phyloP scores from a whole-genome alignment of 1,140 invertebrate genomes.

The Caenorhabditis remanei region DNA sequence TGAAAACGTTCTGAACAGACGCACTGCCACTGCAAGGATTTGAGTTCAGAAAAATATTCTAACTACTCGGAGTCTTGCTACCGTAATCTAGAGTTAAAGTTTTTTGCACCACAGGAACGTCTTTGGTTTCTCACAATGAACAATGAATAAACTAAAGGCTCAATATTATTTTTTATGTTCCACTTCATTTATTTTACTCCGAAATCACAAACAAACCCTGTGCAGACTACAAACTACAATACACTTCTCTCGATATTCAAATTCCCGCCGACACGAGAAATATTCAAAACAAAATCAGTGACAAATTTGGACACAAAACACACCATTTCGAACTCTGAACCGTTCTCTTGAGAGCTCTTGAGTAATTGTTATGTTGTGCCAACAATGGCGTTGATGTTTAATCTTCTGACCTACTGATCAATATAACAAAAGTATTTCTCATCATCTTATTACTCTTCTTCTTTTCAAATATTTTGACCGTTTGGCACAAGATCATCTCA shows the following conservation, averaged over 20 bases:
- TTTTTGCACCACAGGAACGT: no score
- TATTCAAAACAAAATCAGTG: constrained; percentile 3
- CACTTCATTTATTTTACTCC: no score
- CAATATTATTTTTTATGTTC: no score
- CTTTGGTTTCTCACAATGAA: no score
- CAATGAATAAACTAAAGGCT: no score
- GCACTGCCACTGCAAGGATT: no score
- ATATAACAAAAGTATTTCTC: background rate
- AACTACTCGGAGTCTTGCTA: no score
- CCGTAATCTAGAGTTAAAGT: no score
- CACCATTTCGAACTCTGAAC: constrained; percentile 45
- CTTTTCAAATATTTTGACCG: constrained; percentile 35
- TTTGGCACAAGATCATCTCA: constrained; percentile 25
- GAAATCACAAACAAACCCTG: no score
- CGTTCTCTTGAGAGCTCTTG: constrained; percentile 39
- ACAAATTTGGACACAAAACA: constrained; percentile 45
- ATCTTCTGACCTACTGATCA: constrained; percentile 49
- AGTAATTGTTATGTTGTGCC: constrained; percentile 12
- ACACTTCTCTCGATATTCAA: background rate
- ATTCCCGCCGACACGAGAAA: background rate
- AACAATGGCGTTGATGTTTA: constrained; percentile 38
- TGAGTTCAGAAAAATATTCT: no score
- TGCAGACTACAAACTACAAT: background rate
- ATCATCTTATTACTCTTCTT: background rate
- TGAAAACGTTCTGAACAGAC: background rate